These are phyloP conservation scores for Trichomalopsis sarcophagae DNA, from an alignment of 1,140 invertebrate species.

Conservation along the genomic window DNA sequence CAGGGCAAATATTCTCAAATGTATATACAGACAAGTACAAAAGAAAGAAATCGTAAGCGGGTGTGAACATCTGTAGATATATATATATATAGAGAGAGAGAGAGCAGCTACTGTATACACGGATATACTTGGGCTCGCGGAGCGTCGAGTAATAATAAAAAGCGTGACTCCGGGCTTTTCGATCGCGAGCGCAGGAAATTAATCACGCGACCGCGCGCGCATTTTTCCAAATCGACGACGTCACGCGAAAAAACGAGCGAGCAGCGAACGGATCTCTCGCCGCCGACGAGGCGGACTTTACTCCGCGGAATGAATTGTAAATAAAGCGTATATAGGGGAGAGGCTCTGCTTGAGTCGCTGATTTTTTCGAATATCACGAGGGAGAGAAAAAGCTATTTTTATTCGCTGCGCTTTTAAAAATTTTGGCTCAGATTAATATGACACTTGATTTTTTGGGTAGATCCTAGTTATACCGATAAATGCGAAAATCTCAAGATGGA, in stretches of 20 bases:
- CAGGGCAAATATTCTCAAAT: too few relatives aligned
- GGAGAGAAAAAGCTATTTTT: too few relatives aligned
- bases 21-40: too few relatives aligned
- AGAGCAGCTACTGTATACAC: conserved; percentile 34
- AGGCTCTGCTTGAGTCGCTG: background rate
- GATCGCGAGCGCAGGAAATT: conserved; percentile 69
- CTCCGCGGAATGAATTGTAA: background rate
- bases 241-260: conserved; percentile 42
- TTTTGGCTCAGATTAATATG: too few relatives aligned
- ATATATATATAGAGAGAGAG: too few relatives aligned
- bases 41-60: too few relatives aligned
- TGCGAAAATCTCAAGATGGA: too few relatives aligned
- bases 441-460: too few relatives aligned
- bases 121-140: background rate
- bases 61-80: background rate
- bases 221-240: conserved; percentile 46
- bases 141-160: conserved; percentile 65
- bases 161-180: conserved; percentile 71
- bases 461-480: too few relatives aligned
- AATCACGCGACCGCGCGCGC: conserved; percentile 66
- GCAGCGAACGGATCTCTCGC: background rate
- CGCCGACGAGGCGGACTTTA: background rate
- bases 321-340: background rate
- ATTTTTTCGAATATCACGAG: background rate
- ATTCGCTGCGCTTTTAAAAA: background rate